phyloP scores from a whole-genome alignment of 2,888 invertebrate genomes.

The Antheraea assamensis region DNA sequence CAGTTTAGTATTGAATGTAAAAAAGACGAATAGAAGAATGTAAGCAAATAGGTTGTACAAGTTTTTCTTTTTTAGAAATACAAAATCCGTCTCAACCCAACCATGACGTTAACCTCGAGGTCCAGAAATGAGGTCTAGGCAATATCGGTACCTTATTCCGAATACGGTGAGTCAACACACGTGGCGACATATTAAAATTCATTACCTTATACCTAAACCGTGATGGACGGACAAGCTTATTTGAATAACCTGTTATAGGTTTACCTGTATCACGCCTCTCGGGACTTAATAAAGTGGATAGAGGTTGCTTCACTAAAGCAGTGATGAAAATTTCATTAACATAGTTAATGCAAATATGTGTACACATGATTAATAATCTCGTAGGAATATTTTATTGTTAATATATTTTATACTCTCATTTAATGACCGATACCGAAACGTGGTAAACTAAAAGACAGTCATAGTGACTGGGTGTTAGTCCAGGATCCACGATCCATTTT shows the following conservation, averaged over 20 bases:
- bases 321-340: not conserved
- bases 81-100: not conserved
- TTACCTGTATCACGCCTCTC: constrained; percentile 17
- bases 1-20: not conserved
- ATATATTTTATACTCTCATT: too few relatives aligned
- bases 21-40: not conserved
- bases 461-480: too few relatives aligned
- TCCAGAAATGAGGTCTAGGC: constrained; percentile 38
- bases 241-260: constrained; percentile 22
- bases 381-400: too few relatives aligned
- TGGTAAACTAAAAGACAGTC: too few relatives aligned
- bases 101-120: not conserved
- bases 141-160: constrained; percentile 25
- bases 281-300: constrained; percentile 9
- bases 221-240: constrained; percentile 25
- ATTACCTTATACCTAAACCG: constrained; percentile 29
- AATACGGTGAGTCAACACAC: constrained; percentile 24
- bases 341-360: too few relatives aligned
- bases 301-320: not conserved
- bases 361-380: too few relatives aligned
- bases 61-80: not conserved
- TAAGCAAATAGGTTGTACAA: not conserved
- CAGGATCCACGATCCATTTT: too few relatives aligned
- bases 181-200: constrained; percentile 38
- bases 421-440: too few relatives aligned